Evolutionary conservation across 2,888 invertebrate genomes (phyloP), one percentile per base, ranked within the genome.

Genomic region (Acronicta alni): DNA sequence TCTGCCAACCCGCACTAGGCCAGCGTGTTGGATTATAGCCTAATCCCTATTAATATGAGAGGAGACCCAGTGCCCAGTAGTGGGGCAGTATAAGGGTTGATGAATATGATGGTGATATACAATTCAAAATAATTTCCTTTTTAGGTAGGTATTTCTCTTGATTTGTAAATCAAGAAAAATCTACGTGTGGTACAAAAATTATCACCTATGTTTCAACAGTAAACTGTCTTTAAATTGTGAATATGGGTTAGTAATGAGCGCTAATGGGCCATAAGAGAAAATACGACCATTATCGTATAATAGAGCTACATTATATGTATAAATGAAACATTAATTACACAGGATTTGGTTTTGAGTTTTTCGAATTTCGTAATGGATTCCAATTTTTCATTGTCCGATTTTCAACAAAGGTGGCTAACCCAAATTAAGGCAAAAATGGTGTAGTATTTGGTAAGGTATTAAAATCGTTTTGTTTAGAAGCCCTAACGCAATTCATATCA

Each of bases 281-380:
- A 62, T 39, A 51, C 43, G 55, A 39, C 55, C 58, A 48, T 67
- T 56, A 54, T 41, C 20, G 39, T 45, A 16, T 39, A 42, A 60
- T 39, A n/a, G n/a, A n/a, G n/a, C n/a, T n/a, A n/a, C n/a, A 60
- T 35, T 70, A 60, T 62, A 61, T 54, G 65, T 16, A 37, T 48
- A 59, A 32, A 9, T 17, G 57, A 67, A 48, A 61, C 52, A 54
- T 23, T 64, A 63, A 68, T 71, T 62, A 66, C 44, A 42, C 43
- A 52, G 20, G 51, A 67, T 73, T 60, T 39, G 46, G 47, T 58
- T 72, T 59, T 57, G 14, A 39, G 43, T 67, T 65, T 65, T 67
- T 63, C 43, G 43, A 38, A 23, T 16, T 44, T 30, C 52, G 26
- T 66, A 66, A 64, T 61, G 69, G 63, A 56, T 43, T 35, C 7